These are phyloP conservation scores for Megaceryle maxima DNA, from an alignment of 2,113 vertebrate genomes.

Conservation along the genomic window DNA sequence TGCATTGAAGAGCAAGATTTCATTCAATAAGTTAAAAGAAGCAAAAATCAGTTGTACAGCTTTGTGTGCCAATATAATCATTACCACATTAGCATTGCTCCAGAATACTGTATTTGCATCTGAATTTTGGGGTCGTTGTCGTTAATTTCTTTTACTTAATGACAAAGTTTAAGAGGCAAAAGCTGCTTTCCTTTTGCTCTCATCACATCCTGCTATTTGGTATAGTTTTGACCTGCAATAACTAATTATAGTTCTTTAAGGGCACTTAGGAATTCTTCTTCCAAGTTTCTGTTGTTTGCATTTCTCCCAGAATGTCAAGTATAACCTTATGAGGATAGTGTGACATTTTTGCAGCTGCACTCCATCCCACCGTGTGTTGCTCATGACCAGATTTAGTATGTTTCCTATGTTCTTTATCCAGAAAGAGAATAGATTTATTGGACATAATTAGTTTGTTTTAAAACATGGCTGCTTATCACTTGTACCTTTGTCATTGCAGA, in stretches of 20 bases:
- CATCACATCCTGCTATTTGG: background rate
- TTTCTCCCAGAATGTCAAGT: slow-evolving; percentile 45
- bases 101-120: background rate
- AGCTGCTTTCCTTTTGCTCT: background rate
- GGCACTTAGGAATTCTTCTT: slow-evolving; percentile 23
- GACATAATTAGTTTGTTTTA: slow-evolving; percentile 39
- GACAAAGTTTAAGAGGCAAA: background rate
- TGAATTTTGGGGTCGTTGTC: background rate
- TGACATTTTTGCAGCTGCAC: slow-evolving; percentile 58
- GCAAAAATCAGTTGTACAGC: background rate
- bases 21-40: background rate
- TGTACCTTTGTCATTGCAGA: slow-evolving; percentile 40
- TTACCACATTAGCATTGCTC: background rate
- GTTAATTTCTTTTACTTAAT: background rate
- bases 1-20: background rate
- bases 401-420: slow-evolving; percentile 46
- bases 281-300: slow-evolving; percentile 39
- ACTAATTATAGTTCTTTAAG: background rate
- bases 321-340: slow-evolving; percentile 47
- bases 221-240: background rate
- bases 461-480: slow-evolving; percentile 18
- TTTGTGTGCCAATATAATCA: background rate
- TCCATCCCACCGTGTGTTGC: slow-evolving; percentile 7
- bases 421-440: slow-evolving; percentile 22
- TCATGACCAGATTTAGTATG: slow-evolving; percentile 14